Percentiles rank a stretch among this genome's conserved stretches.
Evolutionary conservation across 2,113 vertebrate species (phyloP).

Genomic region (Thalassarche chlororhynchos): DNA sequence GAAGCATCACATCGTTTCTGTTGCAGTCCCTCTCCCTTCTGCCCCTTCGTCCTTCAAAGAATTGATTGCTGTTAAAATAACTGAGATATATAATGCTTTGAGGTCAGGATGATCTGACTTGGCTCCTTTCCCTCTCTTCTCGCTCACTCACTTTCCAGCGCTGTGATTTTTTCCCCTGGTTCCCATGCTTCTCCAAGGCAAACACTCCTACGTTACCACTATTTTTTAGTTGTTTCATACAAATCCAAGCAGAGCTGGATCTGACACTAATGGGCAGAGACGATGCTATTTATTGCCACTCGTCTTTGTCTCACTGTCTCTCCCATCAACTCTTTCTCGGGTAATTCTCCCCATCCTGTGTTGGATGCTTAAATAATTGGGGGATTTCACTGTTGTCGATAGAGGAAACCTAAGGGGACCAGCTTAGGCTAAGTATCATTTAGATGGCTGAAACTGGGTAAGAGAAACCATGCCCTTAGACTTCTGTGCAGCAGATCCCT

Average conservation of each 20-base stretch:
- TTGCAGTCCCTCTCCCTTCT: background rate
- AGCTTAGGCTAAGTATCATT: background rate
- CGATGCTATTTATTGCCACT: background rate
- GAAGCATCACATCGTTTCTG: background rate
- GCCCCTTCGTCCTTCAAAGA: slow-evolving; percentile 73
- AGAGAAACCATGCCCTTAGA: background rate
- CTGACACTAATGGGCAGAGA: background rate
- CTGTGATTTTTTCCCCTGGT: background rate
- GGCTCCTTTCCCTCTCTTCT: slow-evolving; percentile 38
- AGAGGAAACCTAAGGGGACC: background rate
- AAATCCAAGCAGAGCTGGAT: background rate
- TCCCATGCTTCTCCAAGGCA: background rate
- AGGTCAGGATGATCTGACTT: slow-evolving; percentile 73
- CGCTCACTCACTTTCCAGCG: background rate
- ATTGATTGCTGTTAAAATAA: slow-evolving; percentile 82
- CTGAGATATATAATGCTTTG: slow-evolving; percentile 68
- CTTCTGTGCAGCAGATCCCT: background rate
- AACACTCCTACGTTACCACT: background rate
- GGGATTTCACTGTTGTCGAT: background rate
- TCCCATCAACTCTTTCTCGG: background rate
- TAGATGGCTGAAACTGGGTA: background rate
- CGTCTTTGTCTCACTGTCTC: background rate
- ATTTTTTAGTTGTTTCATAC: background rate
- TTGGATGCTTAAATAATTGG: background rate
- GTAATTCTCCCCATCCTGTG: background rate